Conservation (phyloP, 2,888 invertebrate genomes). For the Drosophila niveifrons region DNA sequence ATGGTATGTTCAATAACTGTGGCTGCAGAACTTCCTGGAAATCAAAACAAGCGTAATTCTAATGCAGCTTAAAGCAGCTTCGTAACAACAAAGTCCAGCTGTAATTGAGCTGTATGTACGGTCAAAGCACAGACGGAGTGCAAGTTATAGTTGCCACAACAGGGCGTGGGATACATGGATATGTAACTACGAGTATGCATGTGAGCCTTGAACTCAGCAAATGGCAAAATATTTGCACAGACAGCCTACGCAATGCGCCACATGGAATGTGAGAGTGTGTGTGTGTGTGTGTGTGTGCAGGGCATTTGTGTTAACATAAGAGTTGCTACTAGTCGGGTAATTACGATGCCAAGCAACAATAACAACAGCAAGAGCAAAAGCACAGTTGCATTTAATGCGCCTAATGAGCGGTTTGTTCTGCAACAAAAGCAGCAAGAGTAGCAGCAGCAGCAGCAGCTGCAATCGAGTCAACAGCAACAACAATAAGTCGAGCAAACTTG, state of each 20-base stretch:
- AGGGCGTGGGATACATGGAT: constrained; percentile 1
- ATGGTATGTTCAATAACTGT: neutral
- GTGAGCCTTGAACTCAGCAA: constrained; percentile 13
- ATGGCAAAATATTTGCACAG: neutral
- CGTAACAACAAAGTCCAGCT: neutral
- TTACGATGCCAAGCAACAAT: constrained; percentile 53
- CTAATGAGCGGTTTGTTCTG: constrained; percentile 79
- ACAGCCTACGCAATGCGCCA: constrained; percentile 12
- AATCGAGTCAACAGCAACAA: constrained; percentile 17
- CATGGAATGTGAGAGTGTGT: constrained; percentile 7
- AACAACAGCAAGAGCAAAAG: constrained; percentile 44
- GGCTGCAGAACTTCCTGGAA: neutral
- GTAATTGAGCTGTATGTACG: neutral
- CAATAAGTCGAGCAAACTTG: constrained; percentile 61
- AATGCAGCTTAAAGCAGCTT: neutral
- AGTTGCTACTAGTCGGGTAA: constrained; percentile 65
- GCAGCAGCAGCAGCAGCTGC: constrained; percentile 17
- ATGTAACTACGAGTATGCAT: neutral
- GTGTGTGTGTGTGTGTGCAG: constrained; percentile 31
- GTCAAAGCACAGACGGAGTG: neutral
- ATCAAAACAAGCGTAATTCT: no score
- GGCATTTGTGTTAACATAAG: constrained; percentile 58
- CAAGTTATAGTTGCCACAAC: neutral
- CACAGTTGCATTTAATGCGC: constrained; percentile 72
- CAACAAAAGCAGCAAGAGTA: constrained; percentile 56